Evolutionary conservation across 2,888 invertebrate genomes (phyloP), one percentile per base, ranked within the genome.

Genomic region (Lobophora halterata): DNA sequence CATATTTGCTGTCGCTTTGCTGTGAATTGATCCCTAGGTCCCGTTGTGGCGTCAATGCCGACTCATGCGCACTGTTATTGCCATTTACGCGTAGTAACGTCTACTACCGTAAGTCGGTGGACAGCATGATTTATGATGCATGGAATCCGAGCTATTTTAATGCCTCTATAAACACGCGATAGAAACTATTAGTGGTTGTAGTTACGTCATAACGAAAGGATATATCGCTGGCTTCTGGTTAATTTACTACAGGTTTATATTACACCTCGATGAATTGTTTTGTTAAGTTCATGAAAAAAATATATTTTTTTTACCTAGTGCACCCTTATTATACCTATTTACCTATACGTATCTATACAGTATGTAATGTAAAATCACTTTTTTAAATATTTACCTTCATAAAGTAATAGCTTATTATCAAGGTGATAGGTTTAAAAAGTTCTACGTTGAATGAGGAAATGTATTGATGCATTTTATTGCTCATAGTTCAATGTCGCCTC

Each of bases 401-500:
- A n/a, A n/a, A n/a, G n/a, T n/a, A n/a, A n/a, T n/a, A n/a, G n/a
- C n/a, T n/a, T n/a, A n/a, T n/a, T n/a, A n/a, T n/a, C n/a, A n/a
- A n/a, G n/a, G n/a, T n/a, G 9, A 29, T 11, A 17, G 2, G 9
- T 17, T 27, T 20, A 33, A 37, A 36, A 43, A 21, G 11, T 16
- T 33, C 38, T 33, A 26, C 43, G 5, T 17, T 5, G 5, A 6
- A 43, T 30, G 29, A 38, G 43, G 37, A 43, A 43, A 43, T 37
- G 25, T 23, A 41, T 43, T 43, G 12, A 30, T 29, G 26, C 37
- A 17, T 42, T n/a, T n/a, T n/a, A n/a, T n/a, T n/a, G n/a, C 19
- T 48, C 38, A 42, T 48, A 45, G 48, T 53, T 53, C 42, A 51
- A 46, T 49, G 54, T 54, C 44, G 50, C 45, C 45, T 57, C 40